Conservation (phyloP, 2,113 vertebrate species). For the Ptilonorhynchus violaceus region DNA sequence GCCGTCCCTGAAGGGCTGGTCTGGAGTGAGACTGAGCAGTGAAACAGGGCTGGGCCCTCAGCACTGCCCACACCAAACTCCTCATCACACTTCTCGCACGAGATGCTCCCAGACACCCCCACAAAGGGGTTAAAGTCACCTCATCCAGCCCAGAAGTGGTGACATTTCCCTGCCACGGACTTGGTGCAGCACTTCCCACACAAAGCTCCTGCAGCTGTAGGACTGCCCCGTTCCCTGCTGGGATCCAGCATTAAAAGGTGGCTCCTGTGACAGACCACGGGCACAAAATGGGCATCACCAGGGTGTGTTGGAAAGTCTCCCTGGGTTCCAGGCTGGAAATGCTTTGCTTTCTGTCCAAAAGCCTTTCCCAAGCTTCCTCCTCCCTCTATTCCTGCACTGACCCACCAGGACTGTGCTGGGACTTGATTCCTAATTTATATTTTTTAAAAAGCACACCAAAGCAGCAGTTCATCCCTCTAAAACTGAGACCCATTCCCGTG, state of each 20-base stretch:
- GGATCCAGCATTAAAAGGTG: neutral
- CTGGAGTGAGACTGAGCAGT: neutral
- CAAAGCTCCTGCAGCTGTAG: neutral
- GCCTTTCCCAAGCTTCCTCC: neutral
- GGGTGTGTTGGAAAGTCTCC: neutral
- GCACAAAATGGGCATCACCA: neutral
- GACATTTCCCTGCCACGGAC: neutral
- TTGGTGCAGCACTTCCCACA: neutral
- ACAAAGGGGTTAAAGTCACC: neutral
- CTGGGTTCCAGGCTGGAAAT: neutral
- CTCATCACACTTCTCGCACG: fast-evolving
- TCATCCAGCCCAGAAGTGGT: neutral
- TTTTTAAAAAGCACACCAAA: neutral
- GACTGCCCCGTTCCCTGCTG: neutral
- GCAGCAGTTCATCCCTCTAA: neutral
- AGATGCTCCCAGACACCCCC: neutral
- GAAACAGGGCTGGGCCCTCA: neutral
- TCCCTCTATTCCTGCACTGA: neutral
- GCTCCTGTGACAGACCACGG: fast-evolving
- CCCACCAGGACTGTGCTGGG: neutral
- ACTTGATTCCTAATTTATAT: neutral
- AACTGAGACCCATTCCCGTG: neutral
- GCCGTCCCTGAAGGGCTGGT: neutral
- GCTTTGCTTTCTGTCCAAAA: neutral
- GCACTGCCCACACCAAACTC: neutral